These are phyloP conservation scores for Plutella xylostella DNA, from an alignment of 2,888 invertebrate species.

Conservation along the genomic window DNA sequence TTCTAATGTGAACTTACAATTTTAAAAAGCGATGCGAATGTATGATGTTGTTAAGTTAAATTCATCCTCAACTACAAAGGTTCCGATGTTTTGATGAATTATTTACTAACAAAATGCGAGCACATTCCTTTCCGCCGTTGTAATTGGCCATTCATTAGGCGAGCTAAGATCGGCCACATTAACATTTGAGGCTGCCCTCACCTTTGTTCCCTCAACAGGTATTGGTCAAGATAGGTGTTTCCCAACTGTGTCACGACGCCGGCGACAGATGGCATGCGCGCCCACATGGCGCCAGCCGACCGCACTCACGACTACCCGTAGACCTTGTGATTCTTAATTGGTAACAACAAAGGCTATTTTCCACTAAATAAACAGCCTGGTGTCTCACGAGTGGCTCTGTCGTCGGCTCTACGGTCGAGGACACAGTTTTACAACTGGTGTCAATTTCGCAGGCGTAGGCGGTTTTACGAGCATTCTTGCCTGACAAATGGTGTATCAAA, in stretches of 20 bases:
- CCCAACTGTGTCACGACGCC: slow-evolving; percentile 30
- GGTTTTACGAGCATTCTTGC: slow-evolving; percentile 29
- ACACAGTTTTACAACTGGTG: slow-evolving; percentile 36
- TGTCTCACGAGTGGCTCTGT: background rate
- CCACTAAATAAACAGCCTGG: background rate
- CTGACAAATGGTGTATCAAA: slow-evolving; percentile 19
- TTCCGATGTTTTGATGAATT: background rate
- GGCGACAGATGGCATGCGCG: slow-evolving; percentile 39
- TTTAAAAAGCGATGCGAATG: background rate
- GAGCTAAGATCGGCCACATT: background rate
- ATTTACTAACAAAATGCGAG: background rate
- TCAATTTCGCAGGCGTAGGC: slow-evolving; percentile 39
- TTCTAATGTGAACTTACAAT: background rate
- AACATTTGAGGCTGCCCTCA: background rate
- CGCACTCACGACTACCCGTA: background rate
- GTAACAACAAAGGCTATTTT: background rate
- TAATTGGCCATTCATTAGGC: background rate
- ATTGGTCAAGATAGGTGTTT: slow-evolving; percentile 19
- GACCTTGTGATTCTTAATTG: background rate
- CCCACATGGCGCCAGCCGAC: slow-evolving; percentile 42
- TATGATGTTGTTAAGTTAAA: background rate
- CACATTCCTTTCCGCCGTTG: background rate
- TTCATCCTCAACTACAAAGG: no score
- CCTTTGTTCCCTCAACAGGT: slow-evolving; percentile 25
- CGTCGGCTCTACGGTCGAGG: slow-evolving; percentile 27